phyloP scores from a whole-genome alignment of 1,140 invertebrate species.

The Saccostrea echinata region DNA sequence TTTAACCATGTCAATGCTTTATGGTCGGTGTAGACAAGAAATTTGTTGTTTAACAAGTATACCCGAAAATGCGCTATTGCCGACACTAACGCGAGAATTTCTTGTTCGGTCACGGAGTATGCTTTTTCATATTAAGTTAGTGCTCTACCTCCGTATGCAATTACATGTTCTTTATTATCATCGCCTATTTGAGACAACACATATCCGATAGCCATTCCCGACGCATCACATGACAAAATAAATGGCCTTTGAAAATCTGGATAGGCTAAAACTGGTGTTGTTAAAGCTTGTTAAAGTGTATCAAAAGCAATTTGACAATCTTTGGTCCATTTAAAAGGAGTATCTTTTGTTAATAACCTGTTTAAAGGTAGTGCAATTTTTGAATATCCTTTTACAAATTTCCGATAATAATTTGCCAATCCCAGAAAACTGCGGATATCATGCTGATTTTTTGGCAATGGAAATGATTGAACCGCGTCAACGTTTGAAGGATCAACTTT shows the following conservation, averaged over 20 bases:
- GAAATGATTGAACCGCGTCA: slow-evolving; percentile 40
- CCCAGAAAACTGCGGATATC: slow-evolving; percentile 80
- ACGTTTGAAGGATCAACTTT: slow-evolving; percentile 40
- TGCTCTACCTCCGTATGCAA: slow-evolving; percentile 80
- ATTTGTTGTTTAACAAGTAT: too few species aligned
- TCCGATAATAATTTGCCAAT: slow-evolving; percentile 77
- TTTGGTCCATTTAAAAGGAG: slow-evolving; percentile 50
- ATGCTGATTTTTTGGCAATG: slow-evolving; percentile 66
- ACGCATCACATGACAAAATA: slow-evolving; percentile 64
- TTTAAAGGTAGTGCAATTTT: slow-evolving; percentile 73
- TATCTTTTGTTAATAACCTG: slow-evolving; percentile 48
- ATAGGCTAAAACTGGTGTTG: slow-evolving; percentile 59
- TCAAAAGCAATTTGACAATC: slow-evolving; percentile 62
- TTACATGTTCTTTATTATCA: slow-evolving; percentile 71
- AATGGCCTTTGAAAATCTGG: slow-evolving; percentile 63
- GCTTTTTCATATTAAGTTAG: slow-evolving; percentile 76
- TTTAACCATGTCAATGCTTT: too few species aligned
- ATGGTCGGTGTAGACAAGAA: too few species aligned
- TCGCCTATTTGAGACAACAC: slow-evolving; percentile 71
- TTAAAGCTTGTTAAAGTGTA: slow-evolving; percentile 60
- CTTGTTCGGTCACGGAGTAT: not conserved
- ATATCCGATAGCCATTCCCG: slow-evolving; percentile 61
- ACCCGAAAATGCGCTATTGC: too few species aligned
- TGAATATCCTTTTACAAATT: slow-evolving; percentile 76
- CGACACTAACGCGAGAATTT: not conserved